A percentile compares a stretch with the other conserved stretches of the same genome.
Conservation (phyloP, 1,140 invertebrate species). For the Thaumatotibia leucotreta region DNA sequence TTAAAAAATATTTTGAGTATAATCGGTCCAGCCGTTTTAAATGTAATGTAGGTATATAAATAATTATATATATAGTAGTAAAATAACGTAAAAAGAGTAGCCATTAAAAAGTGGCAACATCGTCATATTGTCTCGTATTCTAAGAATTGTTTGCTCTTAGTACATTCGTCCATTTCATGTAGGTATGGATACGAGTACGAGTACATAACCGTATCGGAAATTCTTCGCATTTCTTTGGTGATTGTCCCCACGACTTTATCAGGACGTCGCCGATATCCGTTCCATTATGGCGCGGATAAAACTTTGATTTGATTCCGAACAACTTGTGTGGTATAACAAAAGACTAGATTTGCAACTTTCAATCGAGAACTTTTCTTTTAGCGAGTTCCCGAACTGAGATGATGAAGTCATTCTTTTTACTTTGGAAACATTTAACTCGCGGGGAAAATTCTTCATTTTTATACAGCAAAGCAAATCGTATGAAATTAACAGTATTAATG, state of each 20-base stretch:
- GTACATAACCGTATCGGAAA: slow-evolving; percentile 19
- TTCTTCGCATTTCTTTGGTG: slow-evolving; percentile 27
- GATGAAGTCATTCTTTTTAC: slow-evolving; percentile 14
- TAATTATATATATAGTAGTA: too few species aligned
- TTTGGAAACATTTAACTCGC: slow-evolving; percentile 11
- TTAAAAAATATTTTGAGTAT: too few species aligned
- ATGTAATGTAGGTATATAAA: too few species aligned
- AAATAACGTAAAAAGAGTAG: too few species aligned
- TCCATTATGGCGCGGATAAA: slow-evolving; percentile 67
- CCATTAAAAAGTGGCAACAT: too few species aligned
- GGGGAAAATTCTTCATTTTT: not conserved
- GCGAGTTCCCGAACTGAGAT: slow-evolving; percentile 7
- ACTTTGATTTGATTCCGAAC: slow-evolving; percentile 69
- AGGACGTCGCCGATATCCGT: slow-evolving; percentile 55
- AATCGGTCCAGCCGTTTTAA: too few species aligned
- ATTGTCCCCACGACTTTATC: slow-evolving; percentile 46
- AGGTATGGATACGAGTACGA: not conserved
- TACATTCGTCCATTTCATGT: not conserved
- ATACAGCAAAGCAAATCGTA: not conserved
- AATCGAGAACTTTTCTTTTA: slow-evolving; percentile 24
- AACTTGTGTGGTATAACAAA: slow-evolving; percentile 56
- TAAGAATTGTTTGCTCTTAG: not conserved
- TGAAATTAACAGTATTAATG: not conserved
- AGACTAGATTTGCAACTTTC: slow-evolving; percentile 57
- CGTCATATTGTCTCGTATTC: too few species aligned